Evolutionary conservation across 2,797 vertebrate species (phyloP), one percentile per base, ranked within the genome.

Genomic region (Aythya fuligula): DNA sequence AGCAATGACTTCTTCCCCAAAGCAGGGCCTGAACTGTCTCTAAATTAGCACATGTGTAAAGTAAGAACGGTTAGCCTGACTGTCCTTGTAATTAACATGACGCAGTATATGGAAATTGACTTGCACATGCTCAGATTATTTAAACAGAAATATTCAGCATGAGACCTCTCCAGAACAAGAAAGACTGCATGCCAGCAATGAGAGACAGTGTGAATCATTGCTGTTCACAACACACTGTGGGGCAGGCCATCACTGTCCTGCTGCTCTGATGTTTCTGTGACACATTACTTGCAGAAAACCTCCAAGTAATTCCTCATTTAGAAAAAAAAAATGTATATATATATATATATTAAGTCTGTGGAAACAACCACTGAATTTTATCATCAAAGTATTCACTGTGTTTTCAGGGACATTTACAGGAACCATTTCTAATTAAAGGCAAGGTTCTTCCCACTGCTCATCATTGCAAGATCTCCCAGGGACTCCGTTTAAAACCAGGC

Each of bases 151-250:
- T 85, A 91, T 30, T 91, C 34, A 56, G 14, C 16, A 2, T 30
- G 60, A 45, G 30, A 77, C 54, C 71, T 49, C 6, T 65, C 65
- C 57, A 87, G 61, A 97, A 95, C 96, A 72, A 87, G 96, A 95
- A 95, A 87, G 15, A 85, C 93, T 74, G 56, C 94, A 85, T 95
- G 41, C 94, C 86, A 49, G 41, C 49, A 79, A n/a, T 32, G 58
- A 93, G 71, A 88, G 12, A 53, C 24, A 7, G 4, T 18, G n/a
- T 94, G 91, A 93, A 39, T 96, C 90, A 96, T 20, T 2, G 0
- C 64, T 47, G 49, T 45, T 86, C 60, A 45, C 56, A 88, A 13
- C 24, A 53, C 2, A 5, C n/a, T 38, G 4, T 6, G 2, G 19
- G 34, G 28, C 61, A 85, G 54, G 39, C 27, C 24, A 38, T 53